Conservation (phyloP, 2,888 invertebrate genomes). For the Dryadula phaetusa region DNA sequence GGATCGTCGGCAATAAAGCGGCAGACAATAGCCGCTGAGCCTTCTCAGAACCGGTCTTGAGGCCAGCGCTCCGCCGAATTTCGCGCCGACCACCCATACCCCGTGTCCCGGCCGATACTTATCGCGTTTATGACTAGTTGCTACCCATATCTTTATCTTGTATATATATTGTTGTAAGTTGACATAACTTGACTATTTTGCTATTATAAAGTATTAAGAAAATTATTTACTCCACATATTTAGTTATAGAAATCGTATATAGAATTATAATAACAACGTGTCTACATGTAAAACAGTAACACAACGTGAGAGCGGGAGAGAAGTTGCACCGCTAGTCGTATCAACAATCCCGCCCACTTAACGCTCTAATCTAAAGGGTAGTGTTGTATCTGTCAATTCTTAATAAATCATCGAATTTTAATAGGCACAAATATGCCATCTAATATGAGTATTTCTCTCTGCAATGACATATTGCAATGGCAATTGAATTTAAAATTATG, state of each 20-base stretch:
- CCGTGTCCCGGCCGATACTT: conserved; percentile 68
- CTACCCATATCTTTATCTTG: conserved; percentile 1
- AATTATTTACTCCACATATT: background rate
- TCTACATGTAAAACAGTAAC: conserved; percentile 32
- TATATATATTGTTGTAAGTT: background rate
- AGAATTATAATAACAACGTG: conserved; percentile 7
- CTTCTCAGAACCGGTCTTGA: conserved; percentile 79
- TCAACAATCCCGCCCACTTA: conserved; percentile 63
- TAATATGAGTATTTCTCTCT: too few relatives aligned
- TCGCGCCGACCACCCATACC: conserved; percentile 81
- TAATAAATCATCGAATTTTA: conserved; percentile 45
- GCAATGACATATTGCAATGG: too few relatives aligned
- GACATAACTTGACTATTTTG: background rate
- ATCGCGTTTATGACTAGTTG: conserved; percentile 78
- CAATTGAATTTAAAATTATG: background rate
- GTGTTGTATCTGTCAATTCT: conserved; percentile 46
- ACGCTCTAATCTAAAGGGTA: conserved; percentile 53
- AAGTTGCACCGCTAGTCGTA: conserved; percentile 63
- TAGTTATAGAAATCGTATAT: background rate
- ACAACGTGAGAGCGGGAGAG: conserved; percentile 53
- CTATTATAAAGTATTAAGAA: background rate
- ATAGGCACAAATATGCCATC: background rate
- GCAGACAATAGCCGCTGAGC: conserved; percentile 79
- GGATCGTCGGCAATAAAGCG: conserved; percentile 66
- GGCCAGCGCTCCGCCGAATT: conserved; percentile 79